Evolutionary conservation across 2,113 vertebrate species (phyloP).

Genomic region (Ellobius talpinus): DNA sequence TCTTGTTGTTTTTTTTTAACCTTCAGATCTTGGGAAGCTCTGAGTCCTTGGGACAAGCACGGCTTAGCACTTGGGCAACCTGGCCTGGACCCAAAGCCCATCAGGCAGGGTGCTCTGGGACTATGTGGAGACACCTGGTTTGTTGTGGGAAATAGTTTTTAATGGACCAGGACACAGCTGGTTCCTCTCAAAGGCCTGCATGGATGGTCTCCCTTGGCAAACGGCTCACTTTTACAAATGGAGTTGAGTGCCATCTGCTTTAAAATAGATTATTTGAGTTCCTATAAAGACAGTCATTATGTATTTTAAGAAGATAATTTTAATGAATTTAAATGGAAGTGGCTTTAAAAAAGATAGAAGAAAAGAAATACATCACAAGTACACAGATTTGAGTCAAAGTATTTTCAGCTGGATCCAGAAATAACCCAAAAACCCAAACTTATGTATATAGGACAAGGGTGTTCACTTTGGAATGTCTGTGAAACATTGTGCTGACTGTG

Average conservation of each 20-base stretch:
- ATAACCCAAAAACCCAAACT: not conserved
- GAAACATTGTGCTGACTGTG: conserved; percentile 39
- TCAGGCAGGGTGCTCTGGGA: not conserved
- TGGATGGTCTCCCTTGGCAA: conserved; percentile 3
- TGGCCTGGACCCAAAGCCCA: conserved; percentile 1
- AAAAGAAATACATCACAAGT: not conserved
- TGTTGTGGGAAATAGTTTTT: not conserved
- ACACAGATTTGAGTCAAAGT: not conserved
- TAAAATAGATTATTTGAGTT: not conserved
- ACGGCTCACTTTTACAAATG: not conserved
- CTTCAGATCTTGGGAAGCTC: not conserved
- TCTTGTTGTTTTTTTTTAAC: not conserved
- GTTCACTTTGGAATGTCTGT: not conserved
- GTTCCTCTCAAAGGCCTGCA: not conserved
- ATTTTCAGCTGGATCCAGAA: conserved; percentile 24
- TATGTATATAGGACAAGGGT: not conserved
- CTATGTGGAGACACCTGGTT: not conserved
- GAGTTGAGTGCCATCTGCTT: not conserved
- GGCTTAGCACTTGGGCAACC: not conserved
- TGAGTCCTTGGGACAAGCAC: not conserved
- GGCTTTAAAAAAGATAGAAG: not conserved
- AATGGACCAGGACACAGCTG: conserved; percentile 25
- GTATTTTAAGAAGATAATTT: conserved; percentile 55
- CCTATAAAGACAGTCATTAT: not conserved
- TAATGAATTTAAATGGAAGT: conserved; percentile 47